Percentiles rank a stretch among this genome's conserved stretches.
phyloP scores from a whole-genome alignment of 2,113 vertebrate genomes.

The Lucifuga dentata region DNA sequence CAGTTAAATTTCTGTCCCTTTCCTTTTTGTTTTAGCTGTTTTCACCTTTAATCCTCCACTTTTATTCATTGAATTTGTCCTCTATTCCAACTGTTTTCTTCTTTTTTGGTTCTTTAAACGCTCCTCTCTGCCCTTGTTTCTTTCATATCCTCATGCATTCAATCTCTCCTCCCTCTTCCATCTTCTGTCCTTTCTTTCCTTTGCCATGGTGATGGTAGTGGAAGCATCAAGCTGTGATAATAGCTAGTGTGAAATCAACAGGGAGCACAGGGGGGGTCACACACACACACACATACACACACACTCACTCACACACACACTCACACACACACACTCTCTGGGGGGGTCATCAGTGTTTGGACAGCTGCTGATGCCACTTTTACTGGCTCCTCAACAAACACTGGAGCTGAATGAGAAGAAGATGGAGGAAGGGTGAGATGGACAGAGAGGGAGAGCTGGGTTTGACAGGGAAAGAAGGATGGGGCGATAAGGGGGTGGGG shows the following conservation, averaged over 20 bases:
- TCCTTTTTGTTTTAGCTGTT: too few species aligned
- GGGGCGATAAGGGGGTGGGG: conserved; percentile 27
- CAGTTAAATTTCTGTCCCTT: too few species aligned
- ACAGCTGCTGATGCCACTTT: conserved; percentile 81
- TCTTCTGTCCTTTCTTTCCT: conserved; percentile 10
- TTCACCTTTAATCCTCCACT: too few species aligned
- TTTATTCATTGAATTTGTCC: too few species aligned
- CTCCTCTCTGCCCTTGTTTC: neutral
- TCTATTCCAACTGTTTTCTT: too few species aligned
- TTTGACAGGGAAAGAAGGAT: conserved; percentile 30
- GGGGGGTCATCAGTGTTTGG: conserved; percentile 75
- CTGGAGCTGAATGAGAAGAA: conserved; percentile 50
- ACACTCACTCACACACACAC: conserved; percentile 17
- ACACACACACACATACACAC: conserved; percentile 10
- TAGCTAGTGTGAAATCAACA: conserved; percentile 47
- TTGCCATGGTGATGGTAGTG: conserved; percentile 57
- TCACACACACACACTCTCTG: conserved; percentile 21
- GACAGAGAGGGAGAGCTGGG: conserved; percentile 32
- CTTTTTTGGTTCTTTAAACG: too few species aligned
- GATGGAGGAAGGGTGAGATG: conserved; percentile 44
- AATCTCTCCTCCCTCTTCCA: neutral
- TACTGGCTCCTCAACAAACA: conserved; percentile 79
- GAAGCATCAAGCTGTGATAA: conserved; percentile 48
- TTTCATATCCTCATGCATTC: conserved; percentile 17
- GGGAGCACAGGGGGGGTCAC: conserved; percentile 23